A percentile compares a stretch with the other conserved stretches of the same genome.
Conservation (phyloP, 2,113 vertebrate species). For the Melanocharis versteri region DNA sequence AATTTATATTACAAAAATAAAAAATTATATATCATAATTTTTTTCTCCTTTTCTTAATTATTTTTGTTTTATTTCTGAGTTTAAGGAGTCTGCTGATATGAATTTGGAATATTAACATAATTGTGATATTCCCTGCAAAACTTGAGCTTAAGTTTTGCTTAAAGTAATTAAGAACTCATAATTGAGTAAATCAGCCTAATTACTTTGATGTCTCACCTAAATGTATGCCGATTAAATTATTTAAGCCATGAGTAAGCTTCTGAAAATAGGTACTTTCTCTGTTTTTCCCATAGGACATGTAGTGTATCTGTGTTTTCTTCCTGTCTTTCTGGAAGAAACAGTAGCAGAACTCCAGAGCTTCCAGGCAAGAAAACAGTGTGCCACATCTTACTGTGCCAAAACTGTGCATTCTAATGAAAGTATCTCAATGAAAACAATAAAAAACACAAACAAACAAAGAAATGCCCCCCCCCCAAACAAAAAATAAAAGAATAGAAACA, state of each 20-base stretch:
- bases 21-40: neutral
- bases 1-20: neutral
- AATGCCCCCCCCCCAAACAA: rapidly evolving
- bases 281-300: neutral
- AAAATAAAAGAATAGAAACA: neutral
- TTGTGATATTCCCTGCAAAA: neutral
- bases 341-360: neutral
- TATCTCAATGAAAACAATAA: neutral
- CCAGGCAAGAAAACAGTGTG: neutral
- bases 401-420: rapidly evolving
- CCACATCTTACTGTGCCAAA: neutral
- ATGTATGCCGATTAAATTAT: rapidly evolving
- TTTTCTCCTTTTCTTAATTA: neutral
- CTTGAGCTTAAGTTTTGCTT: neutral
- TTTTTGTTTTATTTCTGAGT: neutral
- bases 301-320: neutral
- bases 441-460: neutral
- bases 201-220: neutral
- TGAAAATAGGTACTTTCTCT: neutral
- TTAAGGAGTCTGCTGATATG: neutral
- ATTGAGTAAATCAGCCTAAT: neutral
- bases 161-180: neutral
- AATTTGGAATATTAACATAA: neutral
- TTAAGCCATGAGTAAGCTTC: neutral
- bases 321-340: neutral